These are phyloP conservation scores for Margaritifera margaritifera DNA, from an alignment of 2,888 invertebrate genomes.

Conservation along the genomic window DNA sequence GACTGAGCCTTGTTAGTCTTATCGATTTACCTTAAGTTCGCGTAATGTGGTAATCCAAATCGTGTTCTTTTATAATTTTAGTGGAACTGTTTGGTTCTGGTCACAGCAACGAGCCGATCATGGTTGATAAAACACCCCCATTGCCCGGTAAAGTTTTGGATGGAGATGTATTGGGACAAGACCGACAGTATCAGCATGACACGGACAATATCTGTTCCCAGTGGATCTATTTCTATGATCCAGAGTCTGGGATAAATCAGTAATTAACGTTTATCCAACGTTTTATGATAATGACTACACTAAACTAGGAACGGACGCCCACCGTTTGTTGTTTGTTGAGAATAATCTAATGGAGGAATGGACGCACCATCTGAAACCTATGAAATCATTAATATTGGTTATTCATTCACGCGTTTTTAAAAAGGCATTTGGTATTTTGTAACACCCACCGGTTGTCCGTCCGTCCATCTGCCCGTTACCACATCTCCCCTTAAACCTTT, in stretches of 20 bases:
- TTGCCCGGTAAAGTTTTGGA: conserved; percentile 49
- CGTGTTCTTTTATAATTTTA: conserved; percentile 14
- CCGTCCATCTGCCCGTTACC: too few species aligned
- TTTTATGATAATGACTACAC: too few species aligned
- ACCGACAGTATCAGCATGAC: conserved; percentile 41
- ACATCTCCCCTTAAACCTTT: too few species aligned
- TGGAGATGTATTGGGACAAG: conserved; percentile 39
- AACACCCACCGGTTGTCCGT: too few species aligned
- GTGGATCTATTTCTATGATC: conserved; percentile 55
- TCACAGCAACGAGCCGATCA: conserved; percentile 52
- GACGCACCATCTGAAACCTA: too few species aligned
- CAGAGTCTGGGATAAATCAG: conserved; percentile 55
- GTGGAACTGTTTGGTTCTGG: conserved; percentile 52
- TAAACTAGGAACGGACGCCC: too few species aligned
- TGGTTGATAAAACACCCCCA: conserved; percentile 54
- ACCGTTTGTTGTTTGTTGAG: too few species aligned
- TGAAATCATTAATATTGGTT: too few species aligned
- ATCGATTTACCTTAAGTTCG: background rate
- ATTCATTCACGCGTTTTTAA: too few species aligned
- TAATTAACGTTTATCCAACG: conserved; percentile 7
- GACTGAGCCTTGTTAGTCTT: too few species aligned
- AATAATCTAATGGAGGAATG: too few species aligned
- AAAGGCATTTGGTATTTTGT: too few species aligned
- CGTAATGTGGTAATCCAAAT: background rate
- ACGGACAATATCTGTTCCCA: conserved; percentile 45